Evolutionary conservation across 92 coral and sea anemone genomes (phyloP).

Genomic region (Hydrozoanthus gracilis): DNA sequence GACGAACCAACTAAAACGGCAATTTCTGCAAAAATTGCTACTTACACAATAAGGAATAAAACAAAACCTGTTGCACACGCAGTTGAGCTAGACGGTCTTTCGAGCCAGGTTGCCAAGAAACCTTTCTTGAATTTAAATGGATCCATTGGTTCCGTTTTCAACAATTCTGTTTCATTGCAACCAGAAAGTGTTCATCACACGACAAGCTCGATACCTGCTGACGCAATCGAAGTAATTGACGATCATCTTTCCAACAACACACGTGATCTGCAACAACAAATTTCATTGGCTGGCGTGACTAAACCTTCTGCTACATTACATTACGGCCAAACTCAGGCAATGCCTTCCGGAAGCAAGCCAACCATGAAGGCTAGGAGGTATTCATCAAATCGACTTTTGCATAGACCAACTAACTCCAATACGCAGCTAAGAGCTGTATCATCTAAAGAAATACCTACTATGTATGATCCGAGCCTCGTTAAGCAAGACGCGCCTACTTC

Average conservation of each 20-base stretch:
- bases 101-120: not conserved
- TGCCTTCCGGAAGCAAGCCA: not conserved
- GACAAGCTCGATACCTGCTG: not conserved
- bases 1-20: not conserved
- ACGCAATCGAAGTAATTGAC: slow-evolving; percentile 13
- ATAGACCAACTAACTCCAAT: slow-evolving; percentile 1
- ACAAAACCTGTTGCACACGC: not conserved
- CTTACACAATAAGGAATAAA: not conserved
- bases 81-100: not conserved
- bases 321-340: no score
- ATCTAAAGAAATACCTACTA: not conserved
- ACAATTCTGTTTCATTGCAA: not conserved
- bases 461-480: not conserved
- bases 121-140: not conserved
- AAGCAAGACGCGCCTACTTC: not conserved
- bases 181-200: not conserved
- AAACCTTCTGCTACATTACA: not conserved
- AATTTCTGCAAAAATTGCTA: not conserved
- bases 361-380: not conserved
- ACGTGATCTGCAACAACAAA: not conserved
- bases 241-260: not conserved
- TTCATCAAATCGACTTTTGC: not conserved
- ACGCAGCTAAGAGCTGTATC: not conserved
- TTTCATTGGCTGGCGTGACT: not conserved
- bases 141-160: not conserved